Evolutionary conservation across 2,113 vertebrate species (phyloP).

Genomic region (Tautogolabrus adspersus): DNA sequence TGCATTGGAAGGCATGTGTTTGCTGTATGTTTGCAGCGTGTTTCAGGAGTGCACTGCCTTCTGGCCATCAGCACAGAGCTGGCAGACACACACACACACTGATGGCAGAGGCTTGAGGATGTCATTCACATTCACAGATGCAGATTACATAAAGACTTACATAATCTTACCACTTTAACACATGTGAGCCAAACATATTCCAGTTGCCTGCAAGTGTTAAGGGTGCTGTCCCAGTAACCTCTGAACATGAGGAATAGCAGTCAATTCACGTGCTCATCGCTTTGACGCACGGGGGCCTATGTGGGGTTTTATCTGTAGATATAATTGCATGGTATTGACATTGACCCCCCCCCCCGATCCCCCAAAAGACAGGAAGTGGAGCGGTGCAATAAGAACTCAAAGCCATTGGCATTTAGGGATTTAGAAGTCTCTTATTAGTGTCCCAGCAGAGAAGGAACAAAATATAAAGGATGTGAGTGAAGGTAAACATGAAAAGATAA

Average conservation of each 20-base stretch:
- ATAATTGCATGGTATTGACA: slow-evolving; percentile 30
- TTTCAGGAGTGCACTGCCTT: slow-evolving; percentile 50
- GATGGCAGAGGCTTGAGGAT: slow-evolving; percentile 66
- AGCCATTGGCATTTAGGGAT: slow-evolving; percentile 27
- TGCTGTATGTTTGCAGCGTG: slow-evolving; percentile 9
- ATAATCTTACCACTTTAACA: slow-evolving; percentile 81
- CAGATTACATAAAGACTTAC: slow-evolving; percentile 86
- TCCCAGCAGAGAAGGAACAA: neutral
- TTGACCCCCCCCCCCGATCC: neutral
- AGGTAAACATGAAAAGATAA: slow-evolving; percentile 48
- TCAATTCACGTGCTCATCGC: slow-evolving; percentile 62
- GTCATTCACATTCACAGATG: slow-evolving; percentile 78
- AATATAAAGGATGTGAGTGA: neutral
- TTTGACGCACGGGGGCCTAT: slow-evolving; percentile 31
- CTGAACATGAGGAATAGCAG: slow-evolving; percentile 55
- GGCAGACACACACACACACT: slow-evolving; percentile 40
- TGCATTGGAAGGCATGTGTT: slow-evolving; percentile 24
- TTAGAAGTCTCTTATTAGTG: slow-evolving; percentile 17
- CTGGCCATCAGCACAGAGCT: slow-evolving; percentile 55
- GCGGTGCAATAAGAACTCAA: slow-evolving; percentile 8
- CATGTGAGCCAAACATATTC: slow-evolving; percentile 80
- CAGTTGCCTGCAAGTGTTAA: slow-evolving; percentile 65
- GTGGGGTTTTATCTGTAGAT: slow-evolving; percentile 42
- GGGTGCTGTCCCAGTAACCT: slow-evolving; percentile 76
- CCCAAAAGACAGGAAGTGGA: neutral